Percentiles rank a stretch among this genome's conserved stretches.
Evolutionary conservation across 1,140 invertebrate species (phyloP).

Genomic region (Lycorma delicatula): DNA sequence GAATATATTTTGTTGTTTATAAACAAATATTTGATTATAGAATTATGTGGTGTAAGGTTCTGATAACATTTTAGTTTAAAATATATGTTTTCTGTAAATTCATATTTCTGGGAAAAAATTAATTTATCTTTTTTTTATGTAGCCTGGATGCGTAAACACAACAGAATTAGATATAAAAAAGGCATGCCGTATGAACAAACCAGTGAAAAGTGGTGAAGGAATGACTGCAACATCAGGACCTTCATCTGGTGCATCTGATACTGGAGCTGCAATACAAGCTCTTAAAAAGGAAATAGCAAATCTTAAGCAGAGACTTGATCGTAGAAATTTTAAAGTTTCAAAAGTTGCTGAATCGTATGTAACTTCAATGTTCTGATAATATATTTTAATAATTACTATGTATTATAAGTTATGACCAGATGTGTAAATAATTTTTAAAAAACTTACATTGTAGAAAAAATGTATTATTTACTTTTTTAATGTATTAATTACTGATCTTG

Average conservation of each 20-base stretch:
- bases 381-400: background rate
- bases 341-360: conserved; percentile 95
- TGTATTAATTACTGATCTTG: too few species aligned
- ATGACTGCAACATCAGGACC: conserved; percentile 43
- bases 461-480: too few species aligned
- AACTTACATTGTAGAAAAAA: too few species aligned
- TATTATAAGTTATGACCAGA: too few species aligned
- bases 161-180: conserved; percentile 98
- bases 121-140: conserved; percentile 30
- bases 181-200: conserved; percentile 77
- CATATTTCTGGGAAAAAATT: too few species aligned
- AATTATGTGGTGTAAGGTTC: too few species aligned
- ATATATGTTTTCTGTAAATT: too few species aligned
- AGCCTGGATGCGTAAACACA: conserved; percentile 98
- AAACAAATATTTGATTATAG: too few species aligned
- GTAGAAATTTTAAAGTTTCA: conserved; percentile 89
- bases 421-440: too few species aligned
- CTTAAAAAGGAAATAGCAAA: conserved; percentile 53
- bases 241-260: conserved; percentile 41
- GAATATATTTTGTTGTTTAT: too few species aligned
- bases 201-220: conserved; percentile 46
- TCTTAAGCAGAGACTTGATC: conserved; percentile 68
- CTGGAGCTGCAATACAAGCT: conserved; percentile 45
- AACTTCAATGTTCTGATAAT: conserved; percentile 13
- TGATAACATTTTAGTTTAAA: too few species aligned